Evolutionary conservation across 2,113 vertebrate species (phyloP).

Genomic region (Mesocricetus auratus): DNA sequence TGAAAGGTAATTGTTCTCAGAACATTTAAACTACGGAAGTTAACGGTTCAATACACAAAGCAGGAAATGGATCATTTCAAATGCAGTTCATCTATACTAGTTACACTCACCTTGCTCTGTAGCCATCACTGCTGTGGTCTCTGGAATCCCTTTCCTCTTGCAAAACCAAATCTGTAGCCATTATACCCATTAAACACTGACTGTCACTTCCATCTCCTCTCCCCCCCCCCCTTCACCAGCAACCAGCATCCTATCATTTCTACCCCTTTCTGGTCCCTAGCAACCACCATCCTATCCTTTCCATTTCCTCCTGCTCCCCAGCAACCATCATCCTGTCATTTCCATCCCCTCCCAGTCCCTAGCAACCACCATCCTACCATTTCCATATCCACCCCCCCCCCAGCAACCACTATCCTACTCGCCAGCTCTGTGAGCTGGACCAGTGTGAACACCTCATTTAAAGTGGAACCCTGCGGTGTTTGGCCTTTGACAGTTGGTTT

Average conservation of each 20-base stretch:
- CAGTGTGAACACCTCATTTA: not conserved
- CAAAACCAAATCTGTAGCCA: too few relatives aligned
- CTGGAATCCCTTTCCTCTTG: not conserved
- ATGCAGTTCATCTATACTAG: fast-evolving
- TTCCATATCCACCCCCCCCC: not conserved
- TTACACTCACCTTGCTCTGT: fast-evolving
- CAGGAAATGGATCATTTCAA: not conserved
- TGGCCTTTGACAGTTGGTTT: not conserved
- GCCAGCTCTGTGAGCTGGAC: not conserved
- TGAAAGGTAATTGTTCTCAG: not conserved
- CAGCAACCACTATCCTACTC: too few relatives aligned
- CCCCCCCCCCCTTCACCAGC: too few relatives aligned
- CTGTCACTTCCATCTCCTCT: too few relatives aligned
- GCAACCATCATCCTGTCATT: too few relatives aligned
- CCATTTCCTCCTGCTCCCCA: fast-evolving
- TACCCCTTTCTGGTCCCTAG: not conserved
- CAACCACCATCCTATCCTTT: too few relatives aligned
- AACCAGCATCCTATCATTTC: too few relatives aligned
- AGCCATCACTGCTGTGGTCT: fast-evolving
- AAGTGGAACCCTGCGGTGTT: not conserved
- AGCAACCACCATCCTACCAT: not conserved
- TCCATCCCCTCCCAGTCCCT: fast-evolving
- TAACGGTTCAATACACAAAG: not conserved
- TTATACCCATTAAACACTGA: too few relatives aligned
- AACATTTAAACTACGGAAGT: not conserved